Percentiles rank a stretch among this genome's conserved stretches.
These are phyloP conservation scores for Dasypus novemcinctus DNA, from an alignment of 2,113 vertebrate species.

Conservation along the genomic window DNA sequence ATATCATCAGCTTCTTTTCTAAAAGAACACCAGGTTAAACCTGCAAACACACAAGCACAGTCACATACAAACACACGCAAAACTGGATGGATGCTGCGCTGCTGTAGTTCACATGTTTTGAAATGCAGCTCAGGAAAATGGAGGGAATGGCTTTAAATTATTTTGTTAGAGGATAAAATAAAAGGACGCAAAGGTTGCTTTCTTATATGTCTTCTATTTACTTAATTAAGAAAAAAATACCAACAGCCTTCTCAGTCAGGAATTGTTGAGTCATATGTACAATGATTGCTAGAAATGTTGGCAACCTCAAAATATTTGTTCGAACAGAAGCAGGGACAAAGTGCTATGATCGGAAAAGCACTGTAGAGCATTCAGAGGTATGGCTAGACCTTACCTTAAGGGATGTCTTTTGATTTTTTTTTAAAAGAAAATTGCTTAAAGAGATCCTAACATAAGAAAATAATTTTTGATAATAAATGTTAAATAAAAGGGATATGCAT, in stretches of 20 bases:
- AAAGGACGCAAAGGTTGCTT: background rate
- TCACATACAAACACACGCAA: background rate
- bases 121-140: background rate
- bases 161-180: background rate
- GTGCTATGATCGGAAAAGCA: background rate
- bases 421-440: background rate
- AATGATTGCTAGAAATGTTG: background rate
- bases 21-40: background rate
- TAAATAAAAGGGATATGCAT: background rate
- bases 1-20: background rate
- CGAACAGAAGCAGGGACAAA: background rate
- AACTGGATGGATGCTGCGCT: background rate
- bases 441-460: background rate
- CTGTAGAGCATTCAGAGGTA: background rate
- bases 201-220: background rate
- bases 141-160: background rate
- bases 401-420: background rate
- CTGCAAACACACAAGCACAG: background rate
- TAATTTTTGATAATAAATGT: background rate
- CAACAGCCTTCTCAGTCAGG: background rate
- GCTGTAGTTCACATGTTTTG: background rate
- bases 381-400: background rate
- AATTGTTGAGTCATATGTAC: background rate
- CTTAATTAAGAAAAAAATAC: background rate
- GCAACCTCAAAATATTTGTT: background rate